phyloP scores from a whole-genome alignment of 2,888 invertebrate genomes.

The Ecliptopera silaceata region DNA sequence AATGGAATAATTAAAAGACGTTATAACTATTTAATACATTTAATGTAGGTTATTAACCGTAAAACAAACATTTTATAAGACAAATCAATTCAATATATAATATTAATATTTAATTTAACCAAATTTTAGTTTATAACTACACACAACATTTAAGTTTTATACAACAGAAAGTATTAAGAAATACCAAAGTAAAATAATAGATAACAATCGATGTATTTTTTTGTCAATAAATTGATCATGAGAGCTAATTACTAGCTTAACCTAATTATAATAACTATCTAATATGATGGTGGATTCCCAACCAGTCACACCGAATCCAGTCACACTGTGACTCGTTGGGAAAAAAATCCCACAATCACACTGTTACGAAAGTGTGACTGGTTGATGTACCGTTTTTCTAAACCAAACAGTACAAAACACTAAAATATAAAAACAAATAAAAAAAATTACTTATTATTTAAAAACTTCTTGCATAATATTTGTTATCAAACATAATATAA shows the following conservation, averaged over 20 bases:
- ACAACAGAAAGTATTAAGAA: not conserved
- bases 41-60: slow-evolving; percentile 12
- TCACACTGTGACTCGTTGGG: no score
- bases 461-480: not conserved
- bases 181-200: not conserved
- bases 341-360: no score
- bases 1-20: not conserved
- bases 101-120: not conserved
- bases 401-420: not conserved
- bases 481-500: slow-evolving; percentile 9
- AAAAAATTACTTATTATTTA: not conserved
- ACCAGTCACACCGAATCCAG: no score
- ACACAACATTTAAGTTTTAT: not conserved
- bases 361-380: no score
- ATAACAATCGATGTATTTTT: not conserved
- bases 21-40: slow-evolving; percentile 25
- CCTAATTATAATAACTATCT: not conserved
- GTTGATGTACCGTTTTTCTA: not conserved
- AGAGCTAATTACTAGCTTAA: not conserved
- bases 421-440: not conserved
- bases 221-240: not conserved
- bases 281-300: no score
- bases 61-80: slow-evolving; percentile 23
- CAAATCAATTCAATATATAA: slow-evolving; percentile 36
- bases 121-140: not conserved